Conservation (phyloP, 2,888 invertebrate species). For the Drosophila melanosoma region DNA sequence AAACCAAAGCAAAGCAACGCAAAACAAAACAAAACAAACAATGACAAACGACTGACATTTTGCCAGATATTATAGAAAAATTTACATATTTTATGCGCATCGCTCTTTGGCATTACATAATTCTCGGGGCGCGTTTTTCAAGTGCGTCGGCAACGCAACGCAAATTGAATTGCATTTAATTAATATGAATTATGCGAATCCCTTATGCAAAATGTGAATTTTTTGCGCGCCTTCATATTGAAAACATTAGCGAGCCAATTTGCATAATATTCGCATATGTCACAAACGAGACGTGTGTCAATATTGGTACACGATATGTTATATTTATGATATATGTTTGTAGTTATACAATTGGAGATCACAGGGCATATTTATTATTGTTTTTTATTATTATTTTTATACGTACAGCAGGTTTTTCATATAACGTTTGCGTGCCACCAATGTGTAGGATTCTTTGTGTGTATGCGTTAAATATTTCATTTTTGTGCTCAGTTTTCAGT, state of each 20-base stretch:
- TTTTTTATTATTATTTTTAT: constrained; percentile 29
- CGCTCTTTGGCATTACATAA: constrained; percentile 23
- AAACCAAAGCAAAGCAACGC: constrained; percentile 13
- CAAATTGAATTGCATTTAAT: constrained; percentile 59
- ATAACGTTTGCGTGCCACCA: constrained; percentile 85
- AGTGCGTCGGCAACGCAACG: constrained; percentile 25
- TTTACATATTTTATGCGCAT: constrained; percentile 69
- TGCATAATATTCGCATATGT: constrained; percentile 72
- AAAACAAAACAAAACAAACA: constrained; percentile 29
- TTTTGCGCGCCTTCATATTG: constrained; percentile 42
- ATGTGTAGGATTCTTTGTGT: constrained; percentile 85
- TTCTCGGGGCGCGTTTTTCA: constrained; percentile 53
- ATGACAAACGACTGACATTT: constrained; percentile 34
- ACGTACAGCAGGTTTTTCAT: constrained; percentile 85
- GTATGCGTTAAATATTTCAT: constrained; percentile 83
- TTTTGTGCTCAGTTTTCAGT: constrained; percentile 19
- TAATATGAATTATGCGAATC: constrained; percentile 44
- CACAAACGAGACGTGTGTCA: constrained; percentile 47
- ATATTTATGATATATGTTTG: constrained; percentile 5
- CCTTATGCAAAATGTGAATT: constrained; percentile 16
- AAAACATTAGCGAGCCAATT: constrained; percentile 57
- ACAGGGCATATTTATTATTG: neutral
- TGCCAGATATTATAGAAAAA: constrained; percentile 36
- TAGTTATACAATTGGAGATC: neutral
- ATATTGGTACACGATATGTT: constrained; percentile 60